Evolutionary conservation across 2,888 invertebrate genomes (phyloP), one percentile per base, ranked within the genome.

Genomic region (Spodoptera littoralis): DNA sequence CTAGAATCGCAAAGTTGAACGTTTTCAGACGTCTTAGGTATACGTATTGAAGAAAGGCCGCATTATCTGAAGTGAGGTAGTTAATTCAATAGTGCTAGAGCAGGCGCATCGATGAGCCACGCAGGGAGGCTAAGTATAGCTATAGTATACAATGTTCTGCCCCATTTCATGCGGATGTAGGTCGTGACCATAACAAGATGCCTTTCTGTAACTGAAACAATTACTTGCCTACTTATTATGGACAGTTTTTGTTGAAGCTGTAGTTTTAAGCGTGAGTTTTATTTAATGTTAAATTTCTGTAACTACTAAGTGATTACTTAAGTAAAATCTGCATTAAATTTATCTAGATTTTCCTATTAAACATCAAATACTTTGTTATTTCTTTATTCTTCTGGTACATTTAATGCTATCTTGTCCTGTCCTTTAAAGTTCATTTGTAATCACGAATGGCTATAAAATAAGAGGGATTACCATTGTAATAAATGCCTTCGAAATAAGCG

Each of bases 161-260:
- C 59, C 84, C 65, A 82, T 82, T 83, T 83, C 75, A 66, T 72
- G 69, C 67, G 67, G 74, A 84, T 80, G 72, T 83, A 82, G 84
- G 84, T 84, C 84, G 80, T 67, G 79, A 72, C 59, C 65, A 72
- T 75, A 79, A 69, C 70, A 77, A 72, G 71, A 70, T 65, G 65
- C 65, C 51, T 70, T 73, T 65, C 58, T 63, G 64, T 63, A 63
- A 78, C 60, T 60, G 58, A 67, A 77, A 63, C 57, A 69, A 62
- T 52, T 63, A 52, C 67, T 44, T 45, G 61, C 42, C 54, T 59
- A 57, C 49, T 67, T 55, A 49, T 51, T 53, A 63, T 11, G 36
- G 12, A 13, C 45, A 22, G 49, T 45, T 55, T 54, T 52, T 60
- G 50, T 44, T 68, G 41, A 50, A 46, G 47, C 48, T 66, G 9